Conservation (phyloP, 2,113 vertebrate genomes). For the Periophthalmodon schlosseri region DNA sequence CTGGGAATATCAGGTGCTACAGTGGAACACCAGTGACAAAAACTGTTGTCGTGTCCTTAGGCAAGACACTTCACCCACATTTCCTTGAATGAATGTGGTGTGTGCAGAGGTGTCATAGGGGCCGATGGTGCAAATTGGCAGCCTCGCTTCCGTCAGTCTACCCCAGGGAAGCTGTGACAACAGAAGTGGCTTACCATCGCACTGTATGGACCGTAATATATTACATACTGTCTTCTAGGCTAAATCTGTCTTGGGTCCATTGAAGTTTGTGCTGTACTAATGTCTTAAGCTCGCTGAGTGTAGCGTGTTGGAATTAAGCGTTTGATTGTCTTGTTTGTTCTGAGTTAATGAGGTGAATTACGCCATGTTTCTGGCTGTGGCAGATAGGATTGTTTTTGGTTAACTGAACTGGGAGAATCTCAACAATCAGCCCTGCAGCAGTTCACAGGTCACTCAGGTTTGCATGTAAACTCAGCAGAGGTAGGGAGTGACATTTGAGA, state of each 20-base stretch:
- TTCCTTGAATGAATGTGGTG: too few species aligned
- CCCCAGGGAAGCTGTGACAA: too few species aligned
- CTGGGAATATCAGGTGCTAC: too few species aligned
- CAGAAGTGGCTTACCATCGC: too few species aligned
- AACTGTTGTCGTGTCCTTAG: too few species aligned
- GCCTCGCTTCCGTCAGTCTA: too few species aligned
- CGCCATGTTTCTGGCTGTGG: background rate
- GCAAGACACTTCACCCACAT: too few species aligned
- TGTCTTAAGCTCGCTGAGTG: background rate
- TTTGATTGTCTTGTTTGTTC: background rate
- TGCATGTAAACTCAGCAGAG: constrained; percentile 18
- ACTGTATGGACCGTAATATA: background rate
- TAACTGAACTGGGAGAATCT: background rate
- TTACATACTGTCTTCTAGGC: background rate
- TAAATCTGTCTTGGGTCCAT: background rate
- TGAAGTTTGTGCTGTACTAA: background rate
- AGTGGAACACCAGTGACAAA: too few species aligned
- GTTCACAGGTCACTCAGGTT: constrained; percentile 15
- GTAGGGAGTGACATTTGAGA: constrained; percentile 15
- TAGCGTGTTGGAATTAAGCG: background rate
- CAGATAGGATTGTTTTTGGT: background rate
- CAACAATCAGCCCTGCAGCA: constrained; percentile 16
- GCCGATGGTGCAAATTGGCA: too few species aligned
- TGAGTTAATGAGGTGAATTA: background rate
- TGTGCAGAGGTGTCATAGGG: too few species aligned